phyloP scores from a whole-genome alignment of 2,113 vertebrate species.

The Ameiurus melas region DNA sequence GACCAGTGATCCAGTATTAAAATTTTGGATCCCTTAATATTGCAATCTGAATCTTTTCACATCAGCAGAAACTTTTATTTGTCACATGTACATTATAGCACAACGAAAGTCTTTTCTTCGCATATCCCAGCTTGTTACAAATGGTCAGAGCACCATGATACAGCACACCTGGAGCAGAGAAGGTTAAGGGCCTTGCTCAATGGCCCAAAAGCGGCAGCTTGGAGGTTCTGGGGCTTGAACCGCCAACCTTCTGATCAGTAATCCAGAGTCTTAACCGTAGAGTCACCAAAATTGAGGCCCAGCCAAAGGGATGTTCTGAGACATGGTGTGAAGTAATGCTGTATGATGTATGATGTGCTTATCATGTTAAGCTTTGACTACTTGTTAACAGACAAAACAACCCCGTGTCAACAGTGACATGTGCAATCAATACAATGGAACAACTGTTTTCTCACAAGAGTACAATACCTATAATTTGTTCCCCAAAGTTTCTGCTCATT shows the following conservation, averaged over 20 bases:
- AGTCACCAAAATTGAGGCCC: too few species aligned
- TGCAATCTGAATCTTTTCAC: slow-evolving; percentile 7
- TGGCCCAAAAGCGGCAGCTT: too few species aligned
- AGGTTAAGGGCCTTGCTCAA: too few species aligned
- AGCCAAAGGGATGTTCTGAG: neutral
- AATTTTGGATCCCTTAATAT: neutral
- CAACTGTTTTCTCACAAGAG: slow-evolving; percentile 23
- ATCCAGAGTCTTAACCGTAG: too few species aligned
- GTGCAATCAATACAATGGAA: slow-evolving; percentile 16
- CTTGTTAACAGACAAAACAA: slow-evolving; percentile 29
- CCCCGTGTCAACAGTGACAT: slow-evolving; percentile 13
- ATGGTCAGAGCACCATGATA: too few species aligned
- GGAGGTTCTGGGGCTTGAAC: too few species aligned
- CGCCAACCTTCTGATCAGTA: too few species aligned
- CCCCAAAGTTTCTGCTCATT: slow-evolving; percentile 36
- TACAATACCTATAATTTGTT: slow-evolving; percentile 39
- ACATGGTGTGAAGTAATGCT: neutral
- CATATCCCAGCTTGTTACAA: too few species aligned
- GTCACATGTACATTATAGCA: too few species aligned
- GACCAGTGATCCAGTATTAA: neutral
- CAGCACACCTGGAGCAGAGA: too few species aligned
- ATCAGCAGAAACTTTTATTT: too few species aligned
- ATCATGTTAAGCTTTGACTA: slow-evolving; percentile 19
- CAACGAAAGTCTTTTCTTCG: too few species aligned
- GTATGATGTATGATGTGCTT: slow-evolving; percentile 15